phyloP scores from a whole-genome alignment of 2,888 invertebrate species.

The Leptinotarsa tumamoca region DNA sequence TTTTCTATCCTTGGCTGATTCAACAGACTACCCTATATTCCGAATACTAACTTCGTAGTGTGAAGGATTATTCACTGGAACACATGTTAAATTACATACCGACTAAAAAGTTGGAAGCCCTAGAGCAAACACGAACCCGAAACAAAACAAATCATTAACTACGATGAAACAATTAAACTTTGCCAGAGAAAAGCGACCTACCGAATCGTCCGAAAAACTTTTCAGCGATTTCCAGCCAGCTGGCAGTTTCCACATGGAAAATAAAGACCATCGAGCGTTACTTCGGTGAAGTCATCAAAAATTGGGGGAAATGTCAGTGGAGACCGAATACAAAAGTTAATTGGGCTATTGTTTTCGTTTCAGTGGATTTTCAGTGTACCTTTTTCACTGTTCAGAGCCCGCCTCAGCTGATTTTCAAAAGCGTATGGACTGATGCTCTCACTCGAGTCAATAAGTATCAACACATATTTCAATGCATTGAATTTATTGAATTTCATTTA shows the following conservation, averaged over 20 bases:
- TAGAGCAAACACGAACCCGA: slow-evolving; percentile 47
- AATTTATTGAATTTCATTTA: not conserved
- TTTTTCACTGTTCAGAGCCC: slow-evolving; percentile 40
- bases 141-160: slow-evolving; percentile 56
- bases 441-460: not conserved
- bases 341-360: slow-evolving; percentile 52
- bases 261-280: slow-evolving; percentile 47
- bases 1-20: not conserved
- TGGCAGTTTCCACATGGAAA: slow-evolving; percentile 54
- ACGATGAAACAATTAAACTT: slow-evolving; percentile 57
- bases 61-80: slow-evolving; percentile 33
- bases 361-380: slow-evolving; percentile 34
- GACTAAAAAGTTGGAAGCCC: slow-evolving; percentile 44
- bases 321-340: slow-evolving; percentile 49
- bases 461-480: not conserved
- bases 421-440: not conserved
- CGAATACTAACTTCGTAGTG: not conserved
- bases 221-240: slow-evolving; percentile 55
- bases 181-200: slow-evolving; percentile 46
- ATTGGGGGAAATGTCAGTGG: slow-evolving; percentile 42
- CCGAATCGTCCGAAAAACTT: slow-evolving; percentile 50
- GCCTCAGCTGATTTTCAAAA: slow-evolving; percentile 42
- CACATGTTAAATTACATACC: slow-evolving; percentile 37
- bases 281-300: slow-evolving; percentile 52
- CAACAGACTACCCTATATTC: too few species aligned